These are phyloP conservation scores for Meiosimyza decipiens DNA, from an alignment of 2,888 invertebrate genomes.

Conservation along the genomic window DNA sequence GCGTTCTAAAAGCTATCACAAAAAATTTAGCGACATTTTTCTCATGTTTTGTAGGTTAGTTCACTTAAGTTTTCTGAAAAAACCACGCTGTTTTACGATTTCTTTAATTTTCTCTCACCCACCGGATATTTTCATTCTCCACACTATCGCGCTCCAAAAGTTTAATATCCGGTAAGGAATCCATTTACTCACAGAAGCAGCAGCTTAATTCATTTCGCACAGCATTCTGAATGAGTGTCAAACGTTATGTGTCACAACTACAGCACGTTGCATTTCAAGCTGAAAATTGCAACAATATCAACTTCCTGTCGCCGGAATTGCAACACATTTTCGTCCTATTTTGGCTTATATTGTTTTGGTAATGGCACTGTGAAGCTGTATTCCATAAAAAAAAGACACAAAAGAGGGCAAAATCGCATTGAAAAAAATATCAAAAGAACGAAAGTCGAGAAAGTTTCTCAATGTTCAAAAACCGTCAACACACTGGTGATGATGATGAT, in stretches of 20 bases:
- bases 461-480: constrained; percentile 7
- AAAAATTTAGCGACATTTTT: too few relatives aligned
- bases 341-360: constrained; percentile 28
- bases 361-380: not conserved
- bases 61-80: too few relatives aligned
- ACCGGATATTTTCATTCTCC: constrained; percentile 29
- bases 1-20: too few relatives aligned
- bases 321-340: constrained; percentile 32
- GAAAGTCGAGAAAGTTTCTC: constrained; percentile 3
- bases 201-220: not conserved
- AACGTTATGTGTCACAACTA: constrained; percentile 7
- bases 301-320: constrained; percentile 34
- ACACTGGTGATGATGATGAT: not conserved
- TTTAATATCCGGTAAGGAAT: constrained; percentile 34
- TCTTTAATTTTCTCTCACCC: not conserved
- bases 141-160: constrained; percentile 27
- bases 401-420: not conserved
- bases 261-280: constrained; percentile 27
- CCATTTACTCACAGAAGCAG: not conserved
- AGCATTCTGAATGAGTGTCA: constrained; percentile 16
- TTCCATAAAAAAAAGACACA: not conserved
- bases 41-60: too few relatives aligned
- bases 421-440: not conserved
- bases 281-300: constrained; percentile 37
- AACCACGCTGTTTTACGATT: not conserved